These are phyloP conservation scores for Hystrix cristata DNA, from an alignment of 2,113 vertebrate genomes.

Conservation along the genomic window DNA sequence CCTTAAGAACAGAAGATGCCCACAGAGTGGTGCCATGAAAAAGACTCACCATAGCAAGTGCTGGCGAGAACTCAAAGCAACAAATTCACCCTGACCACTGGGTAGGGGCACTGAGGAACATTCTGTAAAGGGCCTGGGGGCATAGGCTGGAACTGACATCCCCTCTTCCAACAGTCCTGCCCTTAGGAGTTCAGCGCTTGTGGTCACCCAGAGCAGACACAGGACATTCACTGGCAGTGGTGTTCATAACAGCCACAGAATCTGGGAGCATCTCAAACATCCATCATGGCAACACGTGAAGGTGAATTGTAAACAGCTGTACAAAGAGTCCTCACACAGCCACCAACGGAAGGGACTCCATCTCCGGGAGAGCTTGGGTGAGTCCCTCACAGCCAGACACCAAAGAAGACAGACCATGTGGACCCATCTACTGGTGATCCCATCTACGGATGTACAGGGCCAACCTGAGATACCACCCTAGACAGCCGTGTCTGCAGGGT, in stretches of 20 bases:
- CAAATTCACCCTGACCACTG: no score
- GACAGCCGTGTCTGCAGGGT: not conserved
- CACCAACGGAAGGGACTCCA: not conserved
- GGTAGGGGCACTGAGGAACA: not conserved
- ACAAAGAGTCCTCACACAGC: not conserved
- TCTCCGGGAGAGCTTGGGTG: not conserved
- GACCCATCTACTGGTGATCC: not conserved
- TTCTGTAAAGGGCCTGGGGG: not conserved
- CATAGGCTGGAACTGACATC: not conserved
- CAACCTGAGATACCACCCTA: no score
- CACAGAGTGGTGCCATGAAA: not conserved
- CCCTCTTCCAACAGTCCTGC: not conserved
- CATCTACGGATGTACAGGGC: no score
- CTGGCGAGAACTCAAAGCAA: not conserved
- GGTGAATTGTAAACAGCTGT: not conserved
- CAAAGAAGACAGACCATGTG: not conserved
- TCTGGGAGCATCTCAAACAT: not conserved
- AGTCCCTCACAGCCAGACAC: not conserved
- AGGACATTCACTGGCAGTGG: not conserved
- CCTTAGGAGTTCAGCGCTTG: not conserved
- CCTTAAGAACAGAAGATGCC: not conserved
- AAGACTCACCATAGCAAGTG: not conserved
- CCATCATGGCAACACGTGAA: fast-evolving
- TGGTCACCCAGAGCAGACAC: not conserved
- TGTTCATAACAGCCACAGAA: not conserved